These are phyloP conservation scores for Erebia palarica DNA, from an alignment of 2,888 invertebrate species.

Conservation along the genomic window DNA sequence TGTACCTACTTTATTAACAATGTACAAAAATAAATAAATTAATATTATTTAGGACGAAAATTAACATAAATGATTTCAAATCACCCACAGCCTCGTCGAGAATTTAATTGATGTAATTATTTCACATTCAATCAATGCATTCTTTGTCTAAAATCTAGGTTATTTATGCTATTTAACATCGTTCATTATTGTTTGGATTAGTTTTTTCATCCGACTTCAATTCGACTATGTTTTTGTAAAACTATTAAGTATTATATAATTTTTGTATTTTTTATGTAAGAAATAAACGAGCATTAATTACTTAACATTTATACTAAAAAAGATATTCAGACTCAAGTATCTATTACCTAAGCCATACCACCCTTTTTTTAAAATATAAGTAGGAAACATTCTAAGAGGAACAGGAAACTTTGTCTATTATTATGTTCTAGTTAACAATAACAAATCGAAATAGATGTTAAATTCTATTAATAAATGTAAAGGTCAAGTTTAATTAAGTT, in stretches of 20 bases:
- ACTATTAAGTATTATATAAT: too few species aligned
- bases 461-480: conserved; percentile 18
- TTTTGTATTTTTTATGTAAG: too few species aligned
- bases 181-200: neutral
- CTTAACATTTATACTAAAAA: too few species aligned
- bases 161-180: neutral
- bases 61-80: conserved; percentile 5
- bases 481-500: conserved; percentile 39
- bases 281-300: too few species aligned
- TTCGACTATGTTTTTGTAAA: too few species aligned
- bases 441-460: conserved; percentile 19
- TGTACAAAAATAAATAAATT: neutral
- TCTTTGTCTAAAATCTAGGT: conserved; percentile 20
- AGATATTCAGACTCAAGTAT: too few species aligned
- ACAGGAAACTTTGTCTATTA: conserved; percentile 33
- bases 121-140: neutral
- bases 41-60: neutral
- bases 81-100: neutral
- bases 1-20: neutral
- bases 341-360: too few species aligned
- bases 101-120: conserved; percentile 8
- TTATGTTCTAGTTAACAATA: neutral
- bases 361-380: neutral
- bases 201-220: too few species aligned
- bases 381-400: conserved; percentile 25